These are phyloP conservation scores for Alces alces DNA, from an alignment of 2,113 vertebrate genomes.

Conservation along the genomic window DNA sequence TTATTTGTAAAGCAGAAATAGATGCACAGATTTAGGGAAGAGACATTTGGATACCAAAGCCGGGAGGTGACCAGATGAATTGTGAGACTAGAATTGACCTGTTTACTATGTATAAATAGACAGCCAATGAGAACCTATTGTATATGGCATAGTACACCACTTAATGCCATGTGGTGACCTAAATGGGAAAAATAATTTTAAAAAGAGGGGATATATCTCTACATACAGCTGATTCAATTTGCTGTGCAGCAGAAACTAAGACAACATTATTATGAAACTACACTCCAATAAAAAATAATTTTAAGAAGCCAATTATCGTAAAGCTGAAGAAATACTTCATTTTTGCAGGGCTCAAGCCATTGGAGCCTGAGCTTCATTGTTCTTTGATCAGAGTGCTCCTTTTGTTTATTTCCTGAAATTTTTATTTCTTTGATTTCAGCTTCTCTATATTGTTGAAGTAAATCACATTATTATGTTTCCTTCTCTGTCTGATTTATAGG, in stretches of 20 bases:
- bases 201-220: not conserved
- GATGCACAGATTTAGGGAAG: not conserved
- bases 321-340: not conserved
- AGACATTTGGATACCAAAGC: not conserved
- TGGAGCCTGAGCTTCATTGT: not conserved
- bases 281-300: not conserved
- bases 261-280: not conserved
- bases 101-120: not conserved
- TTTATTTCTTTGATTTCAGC: not conserved
- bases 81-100: not conserved
- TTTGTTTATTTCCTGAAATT: not conserved
- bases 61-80: not conserved
- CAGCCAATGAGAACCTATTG: not conserved
- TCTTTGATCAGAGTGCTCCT: not conserved
- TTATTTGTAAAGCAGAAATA: not conserved
- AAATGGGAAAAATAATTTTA: not conserved
- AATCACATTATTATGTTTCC: not conserved
- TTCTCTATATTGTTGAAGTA: not conserved
- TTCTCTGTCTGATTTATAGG: not conserved
- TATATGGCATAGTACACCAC: not conserved
- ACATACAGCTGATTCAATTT: not conserved
- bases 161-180: not conserved
- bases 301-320: not conserved
- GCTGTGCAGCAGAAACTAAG: not conserved
- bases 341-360: not conserved